Evolutionary conservation across 2,113 vertebrate genomes (phyloP).

Genomic region (Thalassarche chlororhynchos): DNA sequence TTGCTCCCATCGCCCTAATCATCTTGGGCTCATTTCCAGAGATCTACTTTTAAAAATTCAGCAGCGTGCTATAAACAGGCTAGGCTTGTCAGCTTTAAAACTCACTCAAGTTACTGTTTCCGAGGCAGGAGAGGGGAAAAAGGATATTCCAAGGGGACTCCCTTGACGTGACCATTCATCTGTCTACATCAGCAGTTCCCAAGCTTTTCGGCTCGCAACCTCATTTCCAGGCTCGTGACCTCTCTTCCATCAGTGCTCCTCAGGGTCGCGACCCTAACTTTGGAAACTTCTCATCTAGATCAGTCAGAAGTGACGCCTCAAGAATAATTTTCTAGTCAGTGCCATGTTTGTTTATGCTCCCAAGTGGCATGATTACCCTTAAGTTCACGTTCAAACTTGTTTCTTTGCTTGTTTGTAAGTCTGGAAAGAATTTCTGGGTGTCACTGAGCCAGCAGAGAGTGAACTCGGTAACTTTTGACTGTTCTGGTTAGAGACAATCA

Average conservation of each 20-base stretch:
- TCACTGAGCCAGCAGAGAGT: neutral
- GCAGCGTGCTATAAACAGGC: neutral
- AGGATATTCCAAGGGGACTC: slow-evolving; percentile 5
- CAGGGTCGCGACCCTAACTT: neutral
- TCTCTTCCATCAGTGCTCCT: neutral
- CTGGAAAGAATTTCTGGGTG: slow-evolving; percentile 42
- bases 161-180: neutral
- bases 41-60: neutral
- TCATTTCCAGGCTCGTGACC: neutral
- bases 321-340: neutral
- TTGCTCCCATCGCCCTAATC: neutral
- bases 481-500: neutral
- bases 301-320: neutral
- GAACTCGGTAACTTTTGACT: slow-evolving; percentile 17
- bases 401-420: slow-evolving; percentile 18
- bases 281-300: neutral
- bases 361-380: neutral
- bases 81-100: neutral
- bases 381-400: slow-evolving; percentile 44
- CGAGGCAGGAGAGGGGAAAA: neutral
- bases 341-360: slow-evolving; percentile 32
- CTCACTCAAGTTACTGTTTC: neutral
- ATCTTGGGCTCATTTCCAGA: neutral
- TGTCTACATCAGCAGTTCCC: slow-evolving; percentile 30
- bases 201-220: neutral